phyloP scores from a whole-genome alignment of 2,888 invertebrate species.

The Blomia tropicalis region DNA sequence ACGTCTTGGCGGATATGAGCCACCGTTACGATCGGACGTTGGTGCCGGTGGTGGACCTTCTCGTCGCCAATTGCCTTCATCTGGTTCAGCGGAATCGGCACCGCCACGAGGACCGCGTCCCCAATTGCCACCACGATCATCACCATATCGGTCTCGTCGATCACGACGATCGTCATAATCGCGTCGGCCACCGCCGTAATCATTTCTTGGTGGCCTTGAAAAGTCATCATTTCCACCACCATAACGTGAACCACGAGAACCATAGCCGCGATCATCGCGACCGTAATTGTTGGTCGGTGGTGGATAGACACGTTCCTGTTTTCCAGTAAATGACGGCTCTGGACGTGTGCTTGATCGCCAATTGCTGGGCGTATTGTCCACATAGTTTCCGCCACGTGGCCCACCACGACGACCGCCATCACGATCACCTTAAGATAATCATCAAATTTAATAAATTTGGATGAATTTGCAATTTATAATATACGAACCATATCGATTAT shows the following conservation, averaged over 20 bases:
- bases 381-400: neutral
- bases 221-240: conserved; percentile 1
- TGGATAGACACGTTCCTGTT: neutral
- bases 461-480: neutral
- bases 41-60: neutral
- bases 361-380: conserved; percentile 4
- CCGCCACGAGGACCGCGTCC: neutral
- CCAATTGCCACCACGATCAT: neutral
- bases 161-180: neutral
- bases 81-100: neutral
- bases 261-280: neutral
- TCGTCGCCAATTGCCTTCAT: neutral
- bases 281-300: neutral
- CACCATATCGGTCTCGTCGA: conserved; percentile 10
- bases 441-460: neutral
- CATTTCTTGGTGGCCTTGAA: neutral
- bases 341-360: neutral
- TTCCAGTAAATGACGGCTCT: neutral
- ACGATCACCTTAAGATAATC: neutral
- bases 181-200: conserved; percentile 1
- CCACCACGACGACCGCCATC: neutral
- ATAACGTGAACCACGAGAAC: conserved; percentile 8
- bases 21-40: neutral
- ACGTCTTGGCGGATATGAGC: neutral
- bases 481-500: neutral